Conservation (phyloP, 2,888 invertebrate genomes). For the Hypselothyrea guttata region DNA sequence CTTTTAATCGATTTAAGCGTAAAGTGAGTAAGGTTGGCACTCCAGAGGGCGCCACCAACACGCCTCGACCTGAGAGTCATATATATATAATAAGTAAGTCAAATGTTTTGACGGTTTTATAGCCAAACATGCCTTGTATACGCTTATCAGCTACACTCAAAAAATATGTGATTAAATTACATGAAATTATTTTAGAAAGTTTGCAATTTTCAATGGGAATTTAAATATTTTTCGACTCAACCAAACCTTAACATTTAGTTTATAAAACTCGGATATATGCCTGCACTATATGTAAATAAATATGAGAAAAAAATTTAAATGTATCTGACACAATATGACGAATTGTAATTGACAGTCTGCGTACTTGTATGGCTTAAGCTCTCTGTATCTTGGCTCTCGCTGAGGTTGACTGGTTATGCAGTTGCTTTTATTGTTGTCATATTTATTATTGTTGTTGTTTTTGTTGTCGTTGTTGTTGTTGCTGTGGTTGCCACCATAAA, state of each 20-base stretch:
- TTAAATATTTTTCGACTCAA: too few species aligned
- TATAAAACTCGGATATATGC: too few species aligned
- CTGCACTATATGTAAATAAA: slow-evolving; percentile 9
- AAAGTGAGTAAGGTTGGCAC: slow-evolving; percentile 13
- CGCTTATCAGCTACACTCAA: too few species aligned
- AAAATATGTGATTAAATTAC: background rate
- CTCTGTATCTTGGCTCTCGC: slow-evolving; percentile 7
- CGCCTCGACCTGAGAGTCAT: too few species aligned
- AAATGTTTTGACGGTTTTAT: slow-evolving; percentile 5
- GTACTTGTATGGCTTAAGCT: slow-evolving; percentile 30
- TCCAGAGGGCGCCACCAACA: background rate
- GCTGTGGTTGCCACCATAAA: slow-evolving; percentile 43
- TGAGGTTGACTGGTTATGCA: slow-evolving; percentile 43
- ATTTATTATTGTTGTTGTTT: slow-evolving; percentile 16
- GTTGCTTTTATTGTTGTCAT: slow-evolving; percentile 15
- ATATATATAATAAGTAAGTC: background rate
- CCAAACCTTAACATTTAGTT: too few species aligned
- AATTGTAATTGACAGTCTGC: slow-evolving; percentile 49
- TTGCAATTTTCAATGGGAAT: too few species aligned
- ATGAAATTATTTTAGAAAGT: too few species aligned
- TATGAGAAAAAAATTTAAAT: slow-evolving; percentile 19
- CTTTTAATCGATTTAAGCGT: slow-evolving; percentile 53
- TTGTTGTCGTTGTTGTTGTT: slow-evolving; percentile 15
- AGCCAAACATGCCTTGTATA: background rate
- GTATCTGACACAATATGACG: slow-evolving; percentile 33